Conservation (phyloP, 2,113 vertebrate species). For the Cathartes aura region DNA sequence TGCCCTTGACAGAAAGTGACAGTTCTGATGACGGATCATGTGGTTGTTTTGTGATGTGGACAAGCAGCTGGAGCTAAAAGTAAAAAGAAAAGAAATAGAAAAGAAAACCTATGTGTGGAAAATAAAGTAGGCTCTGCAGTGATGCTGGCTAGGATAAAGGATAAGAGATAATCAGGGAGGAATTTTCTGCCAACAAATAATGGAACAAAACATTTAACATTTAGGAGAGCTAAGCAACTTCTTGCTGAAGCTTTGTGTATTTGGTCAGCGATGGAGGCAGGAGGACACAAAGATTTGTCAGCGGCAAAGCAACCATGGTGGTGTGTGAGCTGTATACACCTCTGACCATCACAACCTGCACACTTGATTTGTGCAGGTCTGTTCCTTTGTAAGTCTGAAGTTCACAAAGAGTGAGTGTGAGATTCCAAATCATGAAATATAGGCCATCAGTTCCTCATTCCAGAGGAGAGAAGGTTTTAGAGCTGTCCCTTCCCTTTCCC, state of each 20-base stretch:
- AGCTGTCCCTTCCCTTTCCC: not conserved
- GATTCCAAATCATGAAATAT: not conserved
- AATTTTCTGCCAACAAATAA: conserved; percentile 4
- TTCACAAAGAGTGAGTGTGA: not conserved
- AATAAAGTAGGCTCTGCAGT: not conserved
- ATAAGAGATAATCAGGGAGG: not conserved
- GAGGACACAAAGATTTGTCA: not conserved
- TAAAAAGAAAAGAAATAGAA: conserved; percentile 3
- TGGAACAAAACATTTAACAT: not conserved
- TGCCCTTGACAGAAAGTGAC: conserved; percentile 34
- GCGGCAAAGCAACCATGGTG: not conserved
- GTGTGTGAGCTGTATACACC: not conserved
- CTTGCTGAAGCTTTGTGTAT: not conserved
- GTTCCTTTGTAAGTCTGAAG: not conserved
- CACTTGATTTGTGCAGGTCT: not conserved
- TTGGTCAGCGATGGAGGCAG: not conserved
- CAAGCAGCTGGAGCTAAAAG: conserved; percentile 55
- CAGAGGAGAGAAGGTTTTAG: not conserved
- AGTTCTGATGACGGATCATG: conserved; percentile 39
- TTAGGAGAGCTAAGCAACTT: not conserved
- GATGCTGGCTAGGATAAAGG: not conserved
- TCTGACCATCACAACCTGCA: not conserved
- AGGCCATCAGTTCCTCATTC: not conserved
- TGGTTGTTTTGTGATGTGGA: conserved; percentile 42
- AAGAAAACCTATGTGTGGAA: conserved; percentile 13